Base-by-base conservation (phyloP, 2,797 vertebrate genomes). In the Sciurus vulgaris region DNA sequence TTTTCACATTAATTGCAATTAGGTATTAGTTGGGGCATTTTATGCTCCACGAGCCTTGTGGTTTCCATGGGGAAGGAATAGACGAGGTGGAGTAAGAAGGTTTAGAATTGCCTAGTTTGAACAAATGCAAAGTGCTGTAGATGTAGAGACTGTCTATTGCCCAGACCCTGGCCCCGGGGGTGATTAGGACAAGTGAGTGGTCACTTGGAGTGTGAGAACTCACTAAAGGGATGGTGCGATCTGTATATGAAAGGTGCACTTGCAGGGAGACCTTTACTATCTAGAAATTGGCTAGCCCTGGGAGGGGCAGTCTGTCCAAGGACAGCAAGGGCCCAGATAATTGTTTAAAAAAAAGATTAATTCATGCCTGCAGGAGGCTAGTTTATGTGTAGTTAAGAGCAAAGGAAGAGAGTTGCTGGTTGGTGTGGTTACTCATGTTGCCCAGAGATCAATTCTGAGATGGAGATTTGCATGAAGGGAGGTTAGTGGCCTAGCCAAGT, bases 401-500 rank as follows among this genome's bases (percentile, higher is more conserved):
- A 92, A 54, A 49, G 10, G 15, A 81, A 47, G 61, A 49, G 51
- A 79, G 85, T 13, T 73, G 73, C 47, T 51, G 44, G 47, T 63
- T 89, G 54, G 35, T 33, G 0, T 47, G 20, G 54, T 26, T 38
- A 65, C 8, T 67, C 54, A 79, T 5, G 2, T 59, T 82, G 22
- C 47, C 10, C 61, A 89, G 79, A 86, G 93, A 77, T 72, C 88
- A 86, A 77, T 49, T 35, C 91, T 77, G 41, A 63, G 35, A 85
- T 63, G 44, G 33, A 95, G 81, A 86, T 77, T 30, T 61, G 26
- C 61, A 47, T 20, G 54, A 38, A 41, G 24, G 35, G 86, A 47
- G n/a, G 18, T 13, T 26, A 51, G 41, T 61, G 49, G 47, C 84
- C 63, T n/a, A 56, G 30, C 59, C 18, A 26, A 77, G 74, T 7